Conservation (phyloP, 2,113 vertebrate genomes). For the Meleagris gallopavo region DNA sequence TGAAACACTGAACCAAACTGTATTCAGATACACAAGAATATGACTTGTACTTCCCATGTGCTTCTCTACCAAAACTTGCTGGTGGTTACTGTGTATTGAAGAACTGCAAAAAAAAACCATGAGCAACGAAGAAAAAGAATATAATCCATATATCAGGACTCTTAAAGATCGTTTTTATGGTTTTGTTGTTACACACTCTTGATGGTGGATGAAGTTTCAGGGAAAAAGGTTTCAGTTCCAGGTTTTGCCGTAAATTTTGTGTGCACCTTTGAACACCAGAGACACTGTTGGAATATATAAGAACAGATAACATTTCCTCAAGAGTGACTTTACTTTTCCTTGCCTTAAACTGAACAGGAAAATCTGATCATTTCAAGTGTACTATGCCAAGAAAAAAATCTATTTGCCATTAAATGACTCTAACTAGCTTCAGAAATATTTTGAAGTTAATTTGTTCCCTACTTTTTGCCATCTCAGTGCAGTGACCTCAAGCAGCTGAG, state of each 20-base stretch:
- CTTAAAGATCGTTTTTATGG: not conserved
- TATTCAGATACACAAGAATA: not conserved
- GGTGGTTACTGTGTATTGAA: not conserved
- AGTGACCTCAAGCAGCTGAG: slow-evolving; percentile 11
- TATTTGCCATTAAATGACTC: not conserved
- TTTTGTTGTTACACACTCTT: not conserved
- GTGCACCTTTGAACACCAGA: not conserved
- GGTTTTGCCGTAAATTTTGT: not conserved
- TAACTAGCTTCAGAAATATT: slow-evolving; percentile 20
- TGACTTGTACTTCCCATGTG: not conserved
- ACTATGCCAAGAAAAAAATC: slow-evolving; percentile 8
- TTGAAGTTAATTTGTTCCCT: slow-evolving; percentile 15
- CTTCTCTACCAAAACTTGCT: not conserved
- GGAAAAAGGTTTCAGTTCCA: not conserved
- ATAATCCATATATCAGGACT: not conserved
- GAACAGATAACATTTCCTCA: not conserved
- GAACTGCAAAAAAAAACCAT: not conserved
- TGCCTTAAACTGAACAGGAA: not conserved
- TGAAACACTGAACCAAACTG: not conserved
- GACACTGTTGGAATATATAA: not conserved
- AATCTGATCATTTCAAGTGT: not conserved
- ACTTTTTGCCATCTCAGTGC: not conserved
- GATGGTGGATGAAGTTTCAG: not conserved
- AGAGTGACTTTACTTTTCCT: not conserved
- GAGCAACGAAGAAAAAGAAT: not conserved